phyloP scores from a whole-genome alignment of 2,113 vertebrate genomes.

The Cariama cristata region DNA sequence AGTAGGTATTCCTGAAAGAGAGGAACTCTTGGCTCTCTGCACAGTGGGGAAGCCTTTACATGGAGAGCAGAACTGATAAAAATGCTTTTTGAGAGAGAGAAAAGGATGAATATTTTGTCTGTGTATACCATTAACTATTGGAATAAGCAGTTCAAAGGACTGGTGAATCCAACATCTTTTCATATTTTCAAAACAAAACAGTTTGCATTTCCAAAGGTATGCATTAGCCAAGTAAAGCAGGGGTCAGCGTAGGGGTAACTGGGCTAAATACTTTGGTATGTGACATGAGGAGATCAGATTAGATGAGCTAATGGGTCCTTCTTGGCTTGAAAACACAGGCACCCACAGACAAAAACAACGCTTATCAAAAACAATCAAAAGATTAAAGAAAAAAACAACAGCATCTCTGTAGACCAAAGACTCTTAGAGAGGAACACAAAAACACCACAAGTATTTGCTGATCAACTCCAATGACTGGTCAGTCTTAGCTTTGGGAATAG shows the following conservation, averaged over 20 bases:
- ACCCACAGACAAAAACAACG: slow-evolving; percentile 53
- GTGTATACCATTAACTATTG: background rate
- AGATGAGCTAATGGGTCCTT: slow-evolving; percentile 53
- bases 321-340: slow-evolving; percentile 29
- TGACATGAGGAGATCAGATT: slow-evolving; percentile 49
- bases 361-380: slow-evolving; percentile 64
- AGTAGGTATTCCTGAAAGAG: background rate
- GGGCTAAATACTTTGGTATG: slow-evolving; percentile 1
- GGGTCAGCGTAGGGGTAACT: background rate
- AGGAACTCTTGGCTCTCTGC: background rate
- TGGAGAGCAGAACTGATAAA: background rate
- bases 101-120: background rate
- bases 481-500: background rate
- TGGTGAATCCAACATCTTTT: slow-evolving; percentile 2
- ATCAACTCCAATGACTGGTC: background rate
- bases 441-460: slow-evolving; percentile 36
- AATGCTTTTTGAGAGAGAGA: background rate
- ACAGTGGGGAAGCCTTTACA: background rate
- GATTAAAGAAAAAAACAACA: slow-evolving; percentile 50
- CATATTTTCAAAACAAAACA: slow-evolving; percentile 11
- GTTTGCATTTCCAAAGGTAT: slow-evolving; percentile 4
- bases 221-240: slow-evolving; percentile 19
- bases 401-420: slow-evolving; percentile 39
- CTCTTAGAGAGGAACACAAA: background rate
- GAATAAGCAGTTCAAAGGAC: slow-evolving; percentile 14